Conservation (phyloP, 2,797 vertebrate species). For the Karalla daura region DNA sequence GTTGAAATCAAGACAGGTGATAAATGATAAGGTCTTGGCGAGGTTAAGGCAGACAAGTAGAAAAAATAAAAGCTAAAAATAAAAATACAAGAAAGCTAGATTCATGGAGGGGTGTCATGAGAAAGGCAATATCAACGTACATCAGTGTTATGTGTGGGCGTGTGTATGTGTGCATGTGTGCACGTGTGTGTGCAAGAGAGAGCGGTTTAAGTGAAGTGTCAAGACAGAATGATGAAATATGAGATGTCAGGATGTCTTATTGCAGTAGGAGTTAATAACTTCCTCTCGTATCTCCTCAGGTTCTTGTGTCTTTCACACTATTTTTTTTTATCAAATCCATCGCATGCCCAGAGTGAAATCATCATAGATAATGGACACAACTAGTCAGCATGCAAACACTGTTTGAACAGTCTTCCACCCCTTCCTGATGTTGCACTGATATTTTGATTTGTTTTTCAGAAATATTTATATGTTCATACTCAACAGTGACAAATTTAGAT, state of each 20-base stretch:
- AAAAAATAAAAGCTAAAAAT: neutral
- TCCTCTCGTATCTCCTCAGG: neutral
- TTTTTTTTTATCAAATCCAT: no score
- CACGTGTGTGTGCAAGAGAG: neutral
- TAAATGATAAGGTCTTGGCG: neutral
- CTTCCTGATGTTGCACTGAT: no score
- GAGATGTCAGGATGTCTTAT: slow-evolving; percentile 39
- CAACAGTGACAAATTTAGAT: no score
- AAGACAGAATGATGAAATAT: slow-evolving; percentile 30
- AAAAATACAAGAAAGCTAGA: neutral
- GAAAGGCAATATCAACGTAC: neutral
- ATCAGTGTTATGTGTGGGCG: neutral
- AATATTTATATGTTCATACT: no score
- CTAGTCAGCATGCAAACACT: no score
- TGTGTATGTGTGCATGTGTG: slow-evolving; percentile 3
- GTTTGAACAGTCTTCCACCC: no score
- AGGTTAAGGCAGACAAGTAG: neutral
- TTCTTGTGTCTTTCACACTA: no score
- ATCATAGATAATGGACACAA: no score
- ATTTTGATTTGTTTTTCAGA: no score
- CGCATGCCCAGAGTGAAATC: no score
- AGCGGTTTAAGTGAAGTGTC: neutral
- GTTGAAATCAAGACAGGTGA: no score
- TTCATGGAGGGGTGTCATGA: neutral
- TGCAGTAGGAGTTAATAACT: slow-evolving; percentile 39